phyloP scores from a whole-genome alignment of 2,113 vertebrate genomes.

The Corythaixoides concolor region DNA sequence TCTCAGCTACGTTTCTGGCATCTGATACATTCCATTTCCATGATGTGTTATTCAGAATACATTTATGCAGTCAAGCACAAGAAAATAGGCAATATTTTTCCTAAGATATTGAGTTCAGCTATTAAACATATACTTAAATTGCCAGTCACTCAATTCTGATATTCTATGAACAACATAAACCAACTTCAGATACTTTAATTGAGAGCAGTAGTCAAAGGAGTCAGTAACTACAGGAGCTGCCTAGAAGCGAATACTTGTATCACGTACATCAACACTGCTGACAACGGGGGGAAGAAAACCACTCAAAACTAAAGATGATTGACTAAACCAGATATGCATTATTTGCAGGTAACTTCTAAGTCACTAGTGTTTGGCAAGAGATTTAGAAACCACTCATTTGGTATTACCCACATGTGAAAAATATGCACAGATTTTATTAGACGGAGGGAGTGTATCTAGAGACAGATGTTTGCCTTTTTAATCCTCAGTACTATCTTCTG shows the following conservation, averaged over 20 bases:
- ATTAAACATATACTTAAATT: neutral
- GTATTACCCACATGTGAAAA: neutral
- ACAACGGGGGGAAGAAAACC: neutral
- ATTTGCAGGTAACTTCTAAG: neutral
- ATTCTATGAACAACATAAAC: neutral
- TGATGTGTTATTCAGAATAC: neutral
- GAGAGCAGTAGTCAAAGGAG: neutral
- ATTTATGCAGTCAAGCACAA: neutral
- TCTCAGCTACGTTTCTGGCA: neutral
- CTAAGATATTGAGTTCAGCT: neutral
- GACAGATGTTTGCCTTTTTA: neutral
- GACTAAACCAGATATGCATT: neutral
- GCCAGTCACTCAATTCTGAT: neutral
- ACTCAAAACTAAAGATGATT: neutral
- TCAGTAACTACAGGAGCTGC: neutral
- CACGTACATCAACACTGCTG: rapidly evolving
- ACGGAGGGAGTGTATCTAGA: neutral
- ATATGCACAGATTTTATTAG: neutral
- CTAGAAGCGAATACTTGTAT: neutral
- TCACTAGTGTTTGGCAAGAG: neutral
- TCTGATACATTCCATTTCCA: neutral
- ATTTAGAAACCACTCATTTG: neutral
- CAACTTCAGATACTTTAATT: neutral
- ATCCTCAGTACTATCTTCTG: neutral
- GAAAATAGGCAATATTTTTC: neutral